Evolutionary conservation across 2,113 vertebrate species (phyloP).

Genomic region (Cyrtonyx montezumae): DNA sequence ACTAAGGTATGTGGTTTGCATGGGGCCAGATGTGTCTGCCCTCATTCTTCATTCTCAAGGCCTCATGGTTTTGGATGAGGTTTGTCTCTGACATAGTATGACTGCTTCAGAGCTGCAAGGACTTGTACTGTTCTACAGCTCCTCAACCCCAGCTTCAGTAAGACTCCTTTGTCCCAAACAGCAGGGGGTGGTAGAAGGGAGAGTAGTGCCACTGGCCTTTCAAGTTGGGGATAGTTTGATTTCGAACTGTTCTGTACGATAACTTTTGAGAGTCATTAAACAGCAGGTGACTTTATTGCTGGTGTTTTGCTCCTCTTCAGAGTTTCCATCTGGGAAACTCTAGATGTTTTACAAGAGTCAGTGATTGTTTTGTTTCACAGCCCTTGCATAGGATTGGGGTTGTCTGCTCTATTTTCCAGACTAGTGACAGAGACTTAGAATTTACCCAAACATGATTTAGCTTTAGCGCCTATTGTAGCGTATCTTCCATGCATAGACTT

Average conservation of each 20-base stretch:
- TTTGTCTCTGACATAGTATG: not conserved
- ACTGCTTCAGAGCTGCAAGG: not conserved
- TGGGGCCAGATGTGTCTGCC: slow-evolving; percentile 1
- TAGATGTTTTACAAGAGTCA: not conserved
- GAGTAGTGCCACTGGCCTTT: not conserved
- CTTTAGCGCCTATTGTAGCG: not conserved
- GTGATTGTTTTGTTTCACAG: not conserved
- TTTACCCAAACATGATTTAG: not conserved
- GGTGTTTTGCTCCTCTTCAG: not conserved
- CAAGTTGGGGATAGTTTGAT: not conserved
- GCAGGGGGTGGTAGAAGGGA: not conserved
- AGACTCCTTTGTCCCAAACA: not conserved
- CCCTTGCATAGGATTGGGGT: not conserved
- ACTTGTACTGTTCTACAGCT: not conserved
- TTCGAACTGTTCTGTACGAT: not conserved
- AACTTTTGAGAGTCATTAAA: slow-evolving; percentile 1
- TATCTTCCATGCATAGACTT: not conserved
- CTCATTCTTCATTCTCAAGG: not conserved
- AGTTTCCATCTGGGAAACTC: not conserved
- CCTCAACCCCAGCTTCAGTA: not conserved
- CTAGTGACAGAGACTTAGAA: not conserved
- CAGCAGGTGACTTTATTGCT: slow-evolving; percentile 30
- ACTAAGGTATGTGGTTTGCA: not conserved
- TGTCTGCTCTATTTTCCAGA: not conserved
- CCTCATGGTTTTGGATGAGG: not conserved